Evolutionary conservation across 2,113 vertebrate species (phyloP), one percentile per base, ranked within the genome.

Genomic region (Dipodomys spectabilis): DNA sequence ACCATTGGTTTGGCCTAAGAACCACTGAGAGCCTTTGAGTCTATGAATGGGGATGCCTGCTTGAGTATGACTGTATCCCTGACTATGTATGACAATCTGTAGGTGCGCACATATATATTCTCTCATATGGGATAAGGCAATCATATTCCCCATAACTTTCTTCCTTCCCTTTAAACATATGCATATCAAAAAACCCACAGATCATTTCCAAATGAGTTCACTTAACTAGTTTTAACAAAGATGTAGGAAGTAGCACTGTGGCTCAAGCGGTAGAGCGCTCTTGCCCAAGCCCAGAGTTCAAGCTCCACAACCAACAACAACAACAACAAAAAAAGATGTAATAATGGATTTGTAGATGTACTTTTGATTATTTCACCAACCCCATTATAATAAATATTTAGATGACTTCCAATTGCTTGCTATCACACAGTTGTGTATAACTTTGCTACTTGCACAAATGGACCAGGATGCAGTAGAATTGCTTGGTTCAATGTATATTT

Each of bases 81-180:
- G 15, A 25, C 28, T 28, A 39, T 39, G 39, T 39, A 44, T 20
- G 0, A 32, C 6, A 28, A 18, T 8, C 35, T 28, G 15, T 25
- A 11, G 2, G 18, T 45, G 8, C 32, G 39, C 27, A 80, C 9
- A 53, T 2, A 85, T 6, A 69, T 5, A 74, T 4, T 5, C 25
- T 49, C 22, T 35, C 68, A 82, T 2, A 27, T 5, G 1, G 32
- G 72, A 64, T 86, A 69, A 30, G 88, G 7, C 57, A 75, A 92
- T 80, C 22, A 80, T 89, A 74, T 83, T 72, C 88, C 65, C 67
- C 91, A 57, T 28, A 86, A 27, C 35, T 25, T 94, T 82, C 32
- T 91, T 95, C 81, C 35, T 91, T 85, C 49, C 78, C n/a, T 95
- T 86, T 60, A 82, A 81, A 60, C 23, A 67, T 1, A 25, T 23